Evolutionary conservation across 2,888 invertebrate species (phyloP).

Genomic region (Leucozona laternaria): DNA sequence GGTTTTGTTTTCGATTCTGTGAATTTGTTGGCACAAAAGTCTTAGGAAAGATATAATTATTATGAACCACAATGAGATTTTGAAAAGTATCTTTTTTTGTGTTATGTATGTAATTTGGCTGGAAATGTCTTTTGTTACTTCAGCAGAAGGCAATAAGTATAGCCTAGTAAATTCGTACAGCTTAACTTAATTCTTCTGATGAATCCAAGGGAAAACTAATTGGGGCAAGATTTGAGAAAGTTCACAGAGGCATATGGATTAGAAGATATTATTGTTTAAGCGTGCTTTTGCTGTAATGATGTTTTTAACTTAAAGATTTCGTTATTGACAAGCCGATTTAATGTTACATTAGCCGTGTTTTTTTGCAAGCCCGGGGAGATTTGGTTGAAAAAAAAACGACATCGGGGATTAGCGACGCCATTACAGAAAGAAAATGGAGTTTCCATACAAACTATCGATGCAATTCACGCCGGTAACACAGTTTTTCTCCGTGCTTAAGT

Average conservation of each 20-base stretch:
- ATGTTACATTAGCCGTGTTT: no score
- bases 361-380: no score
- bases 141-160: background rate
- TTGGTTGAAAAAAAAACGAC: no score
- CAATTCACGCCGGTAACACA: no score
- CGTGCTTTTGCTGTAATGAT: background rate
- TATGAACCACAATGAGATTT: slow-evolving; percentile 32
- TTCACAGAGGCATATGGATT: background rate
- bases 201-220: background rate
- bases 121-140: background rate
- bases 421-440: no score
- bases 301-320: background rate
- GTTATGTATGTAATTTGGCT: slow-evolving; percentile 24
- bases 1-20: slow-evolving; percentile 36
- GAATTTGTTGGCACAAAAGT: slow-evolving; percentile 24
- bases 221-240: background rate
- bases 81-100: slow-evolving; percentile 6
- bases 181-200: slow-evolving; percentile 8
- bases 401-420: no score
- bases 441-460: no score
- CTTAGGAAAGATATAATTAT: slow-evolving; percentile 11
- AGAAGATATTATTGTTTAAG: background rate
- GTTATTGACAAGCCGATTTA: background rate
- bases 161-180: background rate
- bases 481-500: no score